Evolutionary conservation across 2,797 vertebrate species (phyloP).

Genomic region (Syngnathus rostellatus): DNA sequence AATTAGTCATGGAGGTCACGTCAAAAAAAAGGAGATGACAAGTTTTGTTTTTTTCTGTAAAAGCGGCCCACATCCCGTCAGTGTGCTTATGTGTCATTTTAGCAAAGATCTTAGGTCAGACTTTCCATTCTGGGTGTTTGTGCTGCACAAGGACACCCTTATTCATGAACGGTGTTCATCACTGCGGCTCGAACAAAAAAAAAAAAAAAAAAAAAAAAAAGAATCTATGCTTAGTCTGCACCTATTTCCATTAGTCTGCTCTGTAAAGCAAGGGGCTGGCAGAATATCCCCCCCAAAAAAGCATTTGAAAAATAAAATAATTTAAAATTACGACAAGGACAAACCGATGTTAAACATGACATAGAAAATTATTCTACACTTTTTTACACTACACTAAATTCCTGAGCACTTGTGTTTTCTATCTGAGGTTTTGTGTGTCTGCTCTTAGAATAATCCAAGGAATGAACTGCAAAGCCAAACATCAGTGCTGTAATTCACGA

Average conservation of each 20-base stretch:
- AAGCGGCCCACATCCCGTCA: conserved; percentile 10
- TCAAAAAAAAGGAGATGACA: neutral
- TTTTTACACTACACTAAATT: no score
- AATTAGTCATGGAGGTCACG: no score
- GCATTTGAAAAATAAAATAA: neutral
- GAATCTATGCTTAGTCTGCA: neutral
- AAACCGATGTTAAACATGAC: neutral
- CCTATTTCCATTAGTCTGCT: neutral
- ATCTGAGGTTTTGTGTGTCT: neutral
- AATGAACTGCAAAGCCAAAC: neutral
- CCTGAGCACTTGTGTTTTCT: neutral
- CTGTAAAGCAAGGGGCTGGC: neutral
- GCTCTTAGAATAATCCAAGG: neutral
- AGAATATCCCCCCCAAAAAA: neutral
- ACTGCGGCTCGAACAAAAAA: neutral
- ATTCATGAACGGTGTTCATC: conserved; percentile 8
- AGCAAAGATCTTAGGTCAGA: conserved; percentile 16
- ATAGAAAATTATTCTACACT: neutral
- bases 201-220: neutral
- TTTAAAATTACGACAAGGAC: neutral
- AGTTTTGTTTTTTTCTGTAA: neutral
- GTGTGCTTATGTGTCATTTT: conserved; percentile 31
- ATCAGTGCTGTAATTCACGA: neutral
- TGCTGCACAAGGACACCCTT: conserved; percentile 9
- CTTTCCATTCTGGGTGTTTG: conserved; percentile 19